Percentiles rank a stretch among this genome's conserved stretches.
These are phyloP conservation scores for Diplolepis rosae DNA, from an alignment of 2,888 invertebrate species.

Conservation along the genomic window DNA sequence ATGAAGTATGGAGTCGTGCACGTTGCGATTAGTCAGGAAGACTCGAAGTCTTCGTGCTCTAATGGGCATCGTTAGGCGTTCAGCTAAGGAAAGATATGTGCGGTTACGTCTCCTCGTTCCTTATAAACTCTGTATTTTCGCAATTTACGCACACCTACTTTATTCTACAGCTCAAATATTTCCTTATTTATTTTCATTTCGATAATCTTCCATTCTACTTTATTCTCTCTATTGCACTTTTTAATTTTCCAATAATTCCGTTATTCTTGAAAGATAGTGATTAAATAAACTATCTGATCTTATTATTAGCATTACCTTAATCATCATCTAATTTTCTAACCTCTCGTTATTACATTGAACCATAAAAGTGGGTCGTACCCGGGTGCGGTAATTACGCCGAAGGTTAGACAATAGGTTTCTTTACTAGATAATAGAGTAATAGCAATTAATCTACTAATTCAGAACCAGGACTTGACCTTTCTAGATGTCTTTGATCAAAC, in stretches of 20 bases:
- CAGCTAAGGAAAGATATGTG: constrained; percentile 33
- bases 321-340: constrained; percentile 39
- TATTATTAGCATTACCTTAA: neutral
- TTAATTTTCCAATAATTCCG: neutral
- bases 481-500: neutral
- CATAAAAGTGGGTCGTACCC: constrained; percentile 68
- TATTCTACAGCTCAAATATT: constrained; percentile 13
- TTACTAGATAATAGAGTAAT: constrained; percentile 60
- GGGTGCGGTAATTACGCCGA: constrained; percentile 57
- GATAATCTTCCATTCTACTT: neutral
- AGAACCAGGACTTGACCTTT: neutral
- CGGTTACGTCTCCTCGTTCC: constrained; percentile 19
- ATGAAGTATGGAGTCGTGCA: constrained; percentile 68
- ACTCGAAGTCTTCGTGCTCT: constrained; percentile 63
- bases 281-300: too few relatives aligned
- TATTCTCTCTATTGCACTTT: neutral
- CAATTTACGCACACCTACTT: constrained; percentile 21
- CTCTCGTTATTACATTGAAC: constrained; percentile 54
- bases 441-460: constrained; percentile 66
- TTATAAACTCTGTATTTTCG: constrained; percentile 11
- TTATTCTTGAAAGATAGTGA: too few relatives aligned
- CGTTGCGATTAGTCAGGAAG: constrained; percentile 69
- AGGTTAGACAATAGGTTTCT: constrained; percentile 52
- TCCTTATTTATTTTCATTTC: constrained; percentile 14
- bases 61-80: constrained; percentile 71